Evolutionary conservation across 2,113 vertebrate species (phyloP).

Genomic region (Ceratotherium simum): DNA sequence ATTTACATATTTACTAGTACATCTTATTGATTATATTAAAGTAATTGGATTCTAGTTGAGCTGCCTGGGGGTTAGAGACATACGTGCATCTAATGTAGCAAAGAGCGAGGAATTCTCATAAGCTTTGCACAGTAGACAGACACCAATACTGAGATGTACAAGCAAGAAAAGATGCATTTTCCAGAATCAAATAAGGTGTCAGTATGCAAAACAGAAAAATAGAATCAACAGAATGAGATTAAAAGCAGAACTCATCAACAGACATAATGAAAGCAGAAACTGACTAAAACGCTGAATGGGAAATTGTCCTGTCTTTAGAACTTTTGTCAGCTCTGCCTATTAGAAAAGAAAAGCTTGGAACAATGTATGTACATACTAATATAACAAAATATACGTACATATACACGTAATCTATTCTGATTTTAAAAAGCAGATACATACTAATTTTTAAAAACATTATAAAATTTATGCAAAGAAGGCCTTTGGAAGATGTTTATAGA

Average conservation of each 20-base stretch:
- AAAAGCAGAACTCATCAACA: slow-evolving; percentile 1
- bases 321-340: not conserved
- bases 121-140: not conserved
- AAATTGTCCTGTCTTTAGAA: not conserved
- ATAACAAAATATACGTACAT: not conserved
- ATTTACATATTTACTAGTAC: slow-evolving; percentile 37
- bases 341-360: not conserved
- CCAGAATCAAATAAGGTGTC: slow-evolving; percentile 52
- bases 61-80: not conserved
- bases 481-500: not conserved
- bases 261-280: not conserved
- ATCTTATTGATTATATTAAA: slow-evolving; percentile 51
- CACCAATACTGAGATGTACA: not conserved
- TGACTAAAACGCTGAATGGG: slow-evolving; percentile 13
- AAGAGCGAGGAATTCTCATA: slow-evolving; percentile 15
- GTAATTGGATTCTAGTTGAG: slow-evolving; percentile 31
- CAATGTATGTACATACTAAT: not conserved
- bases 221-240: slow-evolving; percentile 44
- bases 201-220: slow-evolving; percentile 31
- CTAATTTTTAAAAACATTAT: not conserved
- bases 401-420: not conserved
- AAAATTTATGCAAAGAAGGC: not conserved
- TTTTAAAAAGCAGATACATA: not conserved
- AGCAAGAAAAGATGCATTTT: slow-evolving; percentile 36
- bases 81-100: not conserved